Conservation (phyloP, 2,888 invertebrate genomes). For the Sturmia bella region DNA sequence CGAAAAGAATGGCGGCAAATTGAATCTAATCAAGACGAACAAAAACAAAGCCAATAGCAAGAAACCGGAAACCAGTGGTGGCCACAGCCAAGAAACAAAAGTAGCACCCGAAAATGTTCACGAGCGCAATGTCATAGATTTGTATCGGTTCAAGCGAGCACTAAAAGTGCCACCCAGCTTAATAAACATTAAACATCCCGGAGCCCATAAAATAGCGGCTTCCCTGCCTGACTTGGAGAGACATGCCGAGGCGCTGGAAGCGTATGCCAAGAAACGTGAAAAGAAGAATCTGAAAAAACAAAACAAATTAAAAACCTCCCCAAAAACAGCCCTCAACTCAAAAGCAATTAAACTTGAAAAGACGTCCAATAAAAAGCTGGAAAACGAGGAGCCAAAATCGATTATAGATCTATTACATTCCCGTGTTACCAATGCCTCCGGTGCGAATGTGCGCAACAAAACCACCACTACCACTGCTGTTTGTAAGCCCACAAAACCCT, state of each 20-base stretch:
- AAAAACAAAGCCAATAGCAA: slow-evolving; percentile 79
- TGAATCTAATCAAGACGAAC: slow-evolving; percentile 76
- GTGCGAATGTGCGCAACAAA: slow-evolving; percentile 54
- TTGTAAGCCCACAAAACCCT: slow-evolving; percentile 36
- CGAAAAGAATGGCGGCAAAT: slow-evolving; percentile 76
- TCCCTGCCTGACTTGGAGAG: slow-evolving; percentile 91
- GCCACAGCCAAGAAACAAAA: slow-evolving; percentile 76
- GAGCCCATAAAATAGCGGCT: slow-evolving; percentile 87
- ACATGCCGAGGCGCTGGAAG: slow-evolving; percentile 68
- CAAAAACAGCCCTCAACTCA: slow-evolving; percentile 1
- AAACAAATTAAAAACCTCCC: slow-evolving; percentile 46
- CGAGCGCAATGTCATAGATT: slow-evolving; percentile 83
- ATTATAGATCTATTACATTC: slow-evolving; percentile 81
- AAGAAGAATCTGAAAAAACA: slow-evolving; percentile 63
- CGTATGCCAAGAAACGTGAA: slow-evolving; percentile 65
- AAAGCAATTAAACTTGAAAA: slow-evolving; percentile 56
- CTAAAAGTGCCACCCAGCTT: slow-evolving; percentile 90
- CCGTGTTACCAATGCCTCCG: slow-evolving; percentile 75
- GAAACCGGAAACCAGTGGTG: slow-evolving; percentile 27
- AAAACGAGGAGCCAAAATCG: slow-evolving; percentile 75
- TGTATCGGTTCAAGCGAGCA: slow-evolving; percentile 91
- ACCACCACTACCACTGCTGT: slow-evolving; percentile 18
- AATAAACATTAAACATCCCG: slow-evolving; percentile 90
- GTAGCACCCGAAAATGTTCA: slow-evolving; percentile 74
- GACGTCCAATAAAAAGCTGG: background rate